Base-by-base conservation (phyloP, 2,797 vertebrate genomes). In the Megalops cyprinoides region DNA sequence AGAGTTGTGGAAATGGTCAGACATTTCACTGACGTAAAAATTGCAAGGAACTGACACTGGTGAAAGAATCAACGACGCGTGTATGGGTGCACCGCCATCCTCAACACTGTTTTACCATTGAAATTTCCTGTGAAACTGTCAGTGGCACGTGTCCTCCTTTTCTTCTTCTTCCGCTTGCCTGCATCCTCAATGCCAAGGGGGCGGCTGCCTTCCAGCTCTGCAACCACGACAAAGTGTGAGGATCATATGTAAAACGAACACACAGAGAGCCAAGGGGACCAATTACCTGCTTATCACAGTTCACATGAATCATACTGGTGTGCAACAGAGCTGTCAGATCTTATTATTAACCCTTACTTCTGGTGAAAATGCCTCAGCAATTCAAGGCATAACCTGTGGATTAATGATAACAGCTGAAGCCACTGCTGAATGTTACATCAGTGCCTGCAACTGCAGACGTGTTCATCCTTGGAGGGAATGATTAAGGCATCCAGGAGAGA, bases 111-210 rank as follows among this genome's bases (percentile, higher is more conserved):
- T 62, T 14, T 88, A 99, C 98, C 97, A 94, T 96, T 94, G 90
- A 99, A 99, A 53, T 94, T 96, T 75, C 95, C 97, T 0, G 95
- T 94, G 49, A 94, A 93, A 81, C 94, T 95, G 89, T 98, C 95
- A 1, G 95, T 92, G 3, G 95, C 95, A 85, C 95, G 94, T 31
- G 94, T 93, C 85, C 95, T 95, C 83, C 95, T 94, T 89, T 98
- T 99, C 88, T 99, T 99, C 92, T 96, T 99, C 83, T 89, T 95
- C 83, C 94, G 94, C 90, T 96, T 97, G 69, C 91, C 93, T 46
- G 89, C 90, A 76, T 96, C 95, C 79, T 92, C 88, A 85, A 98
- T 96, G 80, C 93, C 93, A 85, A 99, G 88, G 74, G 96, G 95
- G 83, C 97, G 95, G 84, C 96, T 99, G 93, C 92, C 96, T 87